Conservation (phyloP, 2,113 vertebrate genomes). For the Mesoclemmys tuberculata region DNA sequence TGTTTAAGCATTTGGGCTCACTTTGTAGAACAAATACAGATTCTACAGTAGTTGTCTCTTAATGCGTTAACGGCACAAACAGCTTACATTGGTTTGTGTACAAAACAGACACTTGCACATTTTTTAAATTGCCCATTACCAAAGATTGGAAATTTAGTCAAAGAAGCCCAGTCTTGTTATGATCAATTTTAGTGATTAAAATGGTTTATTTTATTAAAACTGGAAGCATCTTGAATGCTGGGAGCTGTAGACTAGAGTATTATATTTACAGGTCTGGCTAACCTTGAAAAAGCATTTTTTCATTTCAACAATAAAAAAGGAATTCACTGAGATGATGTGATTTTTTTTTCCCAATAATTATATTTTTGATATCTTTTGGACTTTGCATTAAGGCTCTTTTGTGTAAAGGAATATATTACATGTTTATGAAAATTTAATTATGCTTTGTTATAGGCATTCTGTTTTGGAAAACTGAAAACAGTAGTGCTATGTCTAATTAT, state of each 20-base stretch:
- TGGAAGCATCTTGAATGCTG: neutral
- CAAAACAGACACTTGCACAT: fast-evolving
- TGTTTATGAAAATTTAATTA: neutral
- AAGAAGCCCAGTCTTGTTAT: neutral
- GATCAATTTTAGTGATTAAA: neutral
- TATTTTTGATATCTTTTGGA: fast-evolving
- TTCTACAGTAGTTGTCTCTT: too few species aligned
- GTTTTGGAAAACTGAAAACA: neutral
- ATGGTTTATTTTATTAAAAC: neutral
- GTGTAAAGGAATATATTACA: neutral
- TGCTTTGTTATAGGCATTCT: neutral
- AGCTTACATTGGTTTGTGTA: neutral
- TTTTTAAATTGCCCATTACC: neutral
- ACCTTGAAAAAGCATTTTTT: neutral
- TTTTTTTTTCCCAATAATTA: too few species aligned
- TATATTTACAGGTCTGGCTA: neutral
- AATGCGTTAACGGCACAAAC: neutral
- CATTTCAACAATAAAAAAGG: neutral
- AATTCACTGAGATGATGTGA: neutral
- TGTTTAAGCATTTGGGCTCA: too few species aligned
- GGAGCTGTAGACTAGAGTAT: neutral
- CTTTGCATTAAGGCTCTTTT: neutral
- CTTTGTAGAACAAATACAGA: too few species aligned
- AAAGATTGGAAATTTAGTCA: neutral
- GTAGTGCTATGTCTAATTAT: neutral